Base-by-base conservation (phyloP, 2,113 vertebrate genomes). In the Neogobius melanostomus region DNA sequence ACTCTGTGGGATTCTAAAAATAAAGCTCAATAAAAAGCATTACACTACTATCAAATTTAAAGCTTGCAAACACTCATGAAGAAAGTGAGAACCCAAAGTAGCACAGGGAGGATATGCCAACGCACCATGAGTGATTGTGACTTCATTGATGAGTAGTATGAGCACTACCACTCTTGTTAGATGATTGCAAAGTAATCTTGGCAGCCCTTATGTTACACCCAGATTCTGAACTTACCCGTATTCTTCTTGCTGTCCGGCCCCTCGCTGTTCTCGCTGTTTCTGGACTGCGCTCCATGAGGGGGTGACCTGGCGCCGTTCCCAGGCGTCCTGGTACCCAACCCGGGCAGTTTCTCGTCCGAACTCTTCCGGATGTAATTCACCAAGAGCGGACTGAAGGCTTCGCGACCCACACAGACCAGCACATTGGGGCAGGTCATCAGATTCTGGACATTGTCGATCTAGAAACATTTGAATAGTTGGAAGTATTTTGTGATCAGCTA, bases 381-480 rank as follows among this genome's bases (percentile, higher is more conserved):
- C 3, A 90, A 79, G 2, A 90, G 48, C 0, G 93, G 92, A 60
- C 93, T 95, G 78, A 97, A 94, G 0, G 94, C 83, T 79, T 98
- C 96, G 0, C 91, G 87, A 0, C 96, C 95, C 0, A 93, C 94
- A 5, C 96, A 97, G 62, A 98, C 92, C 76, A 98, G 77, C 72
- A 94, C 54, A 0, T 11, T 91, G 15, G 95, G 93, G 72, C 93
- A 91, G 2, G 89, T 91, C n/a, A 95, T 85, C 49, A 98, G 84
- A 17, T 79, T 91, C 72, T 96, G 95, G 64, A 95, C 87, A 16
- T 82, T 95, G 82, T 96, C 95, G 0, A 98, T 94, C 96, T 98
- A 83, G 10, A 79, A 64, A 71, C 2, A 4, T 4, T 3, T 50
- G 52, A 5, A 4, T 15, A 42, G 28, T 12, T 7, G 16, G 56